phyloP scores from a whole-genome alignment of 64 coral and sea anemone species.

The Anthopleura sola region DNA sequence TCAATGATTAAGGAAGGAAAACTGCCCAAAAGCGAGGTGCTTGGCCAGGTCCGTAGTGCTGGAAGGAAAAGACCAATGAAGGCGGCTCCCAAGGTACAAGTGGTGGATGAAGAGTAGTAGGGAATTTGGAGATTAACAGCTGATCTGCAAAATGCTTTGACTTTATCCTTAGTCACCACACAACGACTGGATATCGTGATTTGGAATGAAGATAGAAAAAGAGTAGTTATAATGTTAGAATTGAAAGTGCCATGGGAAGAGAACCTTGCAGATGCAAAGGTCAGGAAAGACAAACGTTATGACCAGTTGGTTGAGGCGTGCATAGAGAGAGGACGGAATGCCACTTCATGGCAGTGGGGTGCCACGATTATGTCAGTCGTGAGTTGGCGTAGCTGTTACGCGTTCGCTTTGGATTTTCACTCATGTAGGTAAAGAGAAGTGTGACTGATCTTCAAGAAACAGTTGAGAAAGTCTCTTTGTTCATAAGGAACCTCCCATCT shows the following conservation, averaged over 20 bases:
- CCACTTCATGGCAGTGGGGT: no score
- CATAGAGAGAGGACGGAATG: background rate
- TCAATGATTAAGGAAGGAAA: no score
- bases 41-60: no score
- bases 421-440: no score
- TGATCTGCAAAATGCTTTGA: background rate
- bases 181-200: background rate
- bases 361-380: background rate
- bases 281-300: background rate
- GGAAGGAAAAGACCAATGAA: background rate
- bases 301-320: background rate
- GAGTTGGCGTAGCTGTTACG: background rate
- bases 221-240: background rate
- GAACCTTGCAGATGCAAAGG: background rate
- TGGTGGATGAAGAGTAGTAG: background rate
- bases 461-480: no score
- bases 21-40: no score
- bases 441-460: no score
- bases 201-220: background rate
- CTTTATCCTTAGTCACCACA: background rate
- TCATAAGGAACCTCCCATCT: no score
- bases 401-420: background rate
- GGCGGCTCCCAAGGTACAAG: background rate
- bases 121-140: background rate
- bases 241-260: background rate